Evolutionary conservation across 2,797 vertebrate genomes (phyloP).

Genomic region (Nannoperca australis): DNA sequence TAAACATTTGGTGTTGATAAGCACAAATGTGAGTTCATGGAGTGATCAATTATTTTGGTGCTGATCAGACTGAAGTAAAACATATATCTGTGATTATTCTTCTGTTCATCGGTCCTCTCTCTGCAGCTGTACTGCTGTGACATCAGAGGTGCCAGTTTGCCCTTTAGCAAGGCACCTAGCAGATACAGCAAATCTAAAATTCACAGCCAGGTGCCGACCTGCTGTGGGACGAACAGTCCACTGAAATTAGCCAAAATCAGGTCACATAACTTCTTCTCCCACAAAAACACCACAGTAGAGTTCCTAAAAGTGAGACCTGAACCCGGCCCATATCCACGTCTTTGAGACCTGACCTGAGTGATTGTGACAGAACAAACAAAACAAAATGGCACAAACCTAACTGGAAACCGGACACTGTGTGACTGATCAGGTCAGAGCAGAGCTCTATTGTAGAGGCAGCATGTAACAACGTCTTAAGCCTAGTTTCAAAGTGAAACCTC

Average conservation of each 20-base stretch:
- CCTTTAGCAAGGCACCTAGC: constrained; percentile 15
- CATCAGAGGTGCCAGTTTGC: background rate
- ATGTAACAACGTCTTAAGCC: too few species aligned
- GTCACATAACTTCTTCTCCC: background rate
- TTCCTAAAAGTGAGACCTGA: background rate
- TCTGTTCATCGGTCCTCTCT: background rate
- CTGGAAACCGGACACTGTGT: too few species aligned
- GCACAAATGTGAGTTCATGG: constrained; percentile 10
- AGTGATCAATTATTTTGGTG: constrained; percentile 1
- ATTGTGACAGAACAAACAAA: background rate
- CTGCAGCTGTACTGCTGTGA: background rate
- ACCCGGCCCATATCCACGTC: background rate
- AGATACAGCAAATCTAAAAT: background rate
- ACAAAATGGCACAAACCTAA: background rate
- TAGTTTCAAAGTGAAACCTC: too few species aligned
- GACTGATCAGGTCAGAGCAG: too few species aligned
- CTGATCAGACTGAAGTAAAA: constrained; percentile 8
- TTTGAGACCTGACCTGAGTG: background rate
- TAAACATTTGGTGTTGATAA: constrained; percentile 25
- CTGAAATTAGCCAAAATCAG: background rate
- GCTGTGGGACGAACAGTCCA: background rate
- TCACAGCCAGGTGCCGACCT: background rate
- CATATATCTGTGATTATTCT: constrained; percentile 10
- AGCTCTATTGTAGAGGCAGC: too few species aligned
- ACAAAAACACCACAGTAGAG: background rate